Conservation (phyloP, 2,113 vertebrate species). For the Etia nguti region DNA sequence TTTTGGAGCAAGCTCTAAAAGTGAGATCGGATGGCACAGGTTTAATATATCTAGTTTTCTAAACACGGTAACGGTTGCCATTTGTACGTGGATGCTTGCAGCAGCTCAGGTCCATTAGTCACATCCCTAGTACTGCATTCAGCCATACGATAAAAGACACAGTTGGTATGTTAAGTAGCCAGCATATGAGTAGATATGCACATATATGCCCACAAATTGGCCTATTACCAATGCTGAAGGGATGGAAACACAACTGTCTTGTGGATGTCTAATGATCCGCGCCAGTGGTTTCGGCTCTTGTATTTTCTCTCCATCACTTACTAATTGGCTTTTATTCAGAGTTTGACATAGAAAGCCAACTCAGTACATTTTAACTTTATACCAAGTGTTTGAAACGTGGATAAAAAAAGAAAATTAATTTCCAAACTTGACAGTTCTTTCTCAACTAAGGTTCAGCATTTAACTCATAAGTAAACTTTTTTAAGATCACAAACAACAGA, state of each 20-base stretch:
- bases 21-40: conserved; percentile 23
- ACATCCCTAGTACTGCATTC: not conserved
- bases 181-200: not conserved
- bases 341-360: not conserved
- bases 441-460: not conserved
- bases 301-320: conserved; percentile 34
- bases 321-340: conserved; percentile 56
- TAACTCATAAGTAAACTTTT: not conserved
- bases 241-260: conserved; percentile 20
- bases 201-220: not conserved
- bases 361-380: conserved; percentile 5
- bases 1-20: not conserved
- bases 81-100: conserved; percentile 17
- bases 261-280: conserved; percentile 38
- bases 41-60: conserved; percentile 23
- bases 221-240: conserved; percentile 1
- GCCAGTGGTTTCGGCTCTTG: conserved; percentile 9
- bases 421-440: not conserved
- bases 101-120: conserved; percentile 30
- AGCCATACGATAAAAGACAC: not conserved
- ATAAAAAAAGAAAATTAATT: not conserved
- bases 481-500: not conserved
- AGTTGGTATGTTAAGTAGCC: not conserved
- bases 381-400: not conserved
- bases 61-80: not conserved